phyloP scores from a whole-genome alignment of 2,888 invertebrate species.

The Heliconius ismenius region DNA sequence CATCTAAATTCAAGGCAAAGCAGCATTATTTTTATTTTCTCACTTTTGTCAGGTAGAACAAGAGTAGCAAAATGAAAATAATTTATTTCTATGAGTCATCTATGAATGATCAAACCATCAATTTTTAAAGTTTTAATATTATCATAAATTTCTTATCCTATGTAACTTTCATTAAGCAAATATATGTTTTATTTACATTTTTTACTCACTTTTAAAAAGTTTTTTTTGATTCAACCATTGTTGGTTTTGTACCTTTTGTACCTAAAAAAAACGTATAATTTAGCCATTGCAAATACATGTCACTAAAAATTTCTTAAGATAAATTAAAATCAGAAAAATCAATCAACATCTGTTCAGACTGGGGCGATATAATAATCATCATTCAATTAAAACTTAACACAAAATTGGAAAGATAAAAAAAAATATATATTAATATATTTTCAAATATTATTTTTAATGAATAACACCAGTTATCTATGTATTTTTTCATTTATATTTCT shows the following conservation, averaged over 20 bases:
- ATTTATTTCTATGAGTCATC: too few species aligned
- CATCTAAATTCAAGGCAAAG: too few species aligned
- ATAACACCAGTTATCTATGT: neutral
- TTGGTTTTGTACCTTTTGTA: too few species aligned
- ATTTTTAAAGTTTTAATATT: too few species aligned
- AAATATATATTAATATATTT: too few species aligned
- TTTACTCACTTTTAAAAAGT: neutral
- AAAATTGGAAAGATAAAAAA: too few species aligned
- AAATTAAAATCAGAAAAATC: conserved; percentile 21
- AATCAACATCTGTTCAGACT: conserved; percentile 36
- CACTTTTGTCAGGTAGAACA: too few species aligned
- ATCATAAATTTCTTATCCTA: neutral
- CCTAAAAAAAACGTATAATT: neutral
- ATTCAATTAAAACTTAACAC: neutral
- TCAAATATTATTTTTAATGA: neutral
- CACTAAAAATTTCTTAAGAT: neutral
- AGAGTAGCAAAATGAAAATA: too few species aligned
- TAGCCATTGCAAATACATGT: neutral
- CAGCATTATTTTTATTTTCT: too few species aligned
- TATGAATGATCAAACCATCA: too few species aligned
- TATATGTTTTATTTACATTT: neutral
- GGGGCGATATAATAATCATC: conserved; percentile 39
- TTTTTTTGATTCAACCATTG: neutral
- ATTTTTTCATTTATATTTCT: neutral
- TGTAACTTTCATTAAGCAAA: neutral